Base-by-base conservation (phyloP, 2,113 vertebrate genomes). In the Cyanoramphus novaezelandiae region DNA sequence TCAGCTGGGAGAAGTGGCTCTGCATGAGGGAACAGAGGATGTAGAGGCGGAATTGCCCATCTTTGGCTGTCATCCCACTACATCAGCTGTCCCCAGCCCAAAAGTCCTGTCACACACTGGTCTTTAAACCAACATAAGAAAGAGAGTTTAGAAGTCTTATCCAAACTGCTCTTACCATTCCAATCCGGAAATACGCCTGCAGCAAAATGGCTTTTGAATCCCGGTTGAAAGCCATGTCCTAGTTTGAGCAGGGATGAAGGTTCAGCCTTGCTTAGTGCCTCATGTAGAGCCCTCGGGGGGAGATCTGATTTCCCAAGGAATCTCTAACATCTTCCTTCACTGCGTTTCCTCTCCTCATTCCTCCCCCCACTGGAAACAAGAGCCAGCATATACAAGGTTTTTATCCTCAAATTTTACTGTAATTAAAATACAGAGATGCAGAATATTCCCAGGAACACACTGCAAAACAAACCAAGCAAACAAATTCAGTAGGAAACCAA, bases 341-440 rank as follows among this genome's bases (percentile, higher is more conserved):
- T 89, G 83, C 1, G 31, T 74, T 74, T 93, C 65, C 91, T 82
- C 80, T 94, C 83, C 70, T 95, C 63, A 5, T 85, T 88, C 86
- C 71, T n/a, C 80, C 46, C 81, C 71, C 67, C 94, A 88, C 79
- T 88, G 71, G 70, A 97, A 95, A 81, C 47, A 97, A 92, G n/a
- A 95, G 88, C 65, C 47, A 86, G 79, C 7, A 8, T 84, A 95
- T 91, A 88, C 92, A 82, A 62, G 44, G 67, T 41, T 93, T 95
- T 96, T 93, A 97, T 93, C 90, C 92, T 97, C 96, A 97, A 97
- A 96, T 93, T 97, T 96, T 96, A 95, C 96, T 95, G 91, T 97
- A 96, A 94, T 96, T 97, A 97, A 96, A 97, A 96, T 92, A 94
- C 91, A 97, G 95, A 97, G 92, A 97, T 96, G 82, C 92, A 93